These are phyloP conservation scores for western clawed frog (Xenopus tropicalis) DNA, from an alignment of 2,113 vertebrate genomes.

Conservation along the genomic window DNA sequence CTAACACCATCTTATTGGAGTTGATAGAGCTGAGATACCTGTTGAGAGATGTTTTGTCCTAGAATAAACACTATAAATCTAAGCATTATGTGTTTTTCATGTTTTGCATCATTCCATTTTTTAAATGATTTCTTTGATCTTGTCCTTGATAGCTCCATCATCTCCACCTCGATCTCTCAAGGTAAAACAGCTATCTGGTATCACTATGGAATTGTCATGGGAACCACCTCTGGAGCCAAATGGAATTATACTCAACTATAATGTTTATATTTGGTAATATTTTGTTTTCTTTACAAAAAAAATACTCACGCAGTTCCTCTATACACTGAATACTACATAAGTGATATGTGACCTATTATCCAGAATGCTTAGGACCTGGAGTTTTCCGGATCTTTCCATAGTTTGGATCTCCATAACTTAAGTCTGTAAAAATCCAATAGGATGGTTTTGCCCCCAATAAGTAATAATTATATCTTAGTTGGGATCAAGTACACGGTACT, in stretches of 20 bases:
- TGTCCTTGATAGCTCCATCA: constrained; percentile 78
- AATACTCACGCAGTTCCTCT: too few species aligned
- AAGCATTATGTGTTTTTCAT: constrained; percentile 20
- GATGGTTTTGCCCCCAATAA: too few species aligned
- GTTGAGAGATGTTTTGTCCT: constrained; percentile 45
- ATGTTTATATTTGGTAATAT: constrained; percentile 89
- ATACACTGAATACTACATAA: too few species aligned
- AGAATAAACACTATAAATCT: constrained; percentile 46
- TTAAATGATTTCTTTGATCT: background rate
- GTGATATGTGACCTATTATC: too few species aligned
- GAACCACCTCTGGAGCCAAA: constrained; percentile 83
- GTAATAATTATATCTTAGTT: too few species aligned
- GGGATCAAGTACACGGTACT: too few species aligned
- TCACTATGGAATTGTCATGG: constrained; percentile 89
- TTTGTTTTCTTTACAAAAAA: constrained; percentile 52
- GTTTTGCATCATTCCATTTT: background rate
- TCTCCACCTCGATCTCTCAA: constrained; percentile 81
- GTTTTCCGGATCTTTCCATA: too few species aligned
- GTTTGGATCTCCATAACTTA: too few species aligned
- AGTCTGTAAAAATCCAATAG: too few species aligned
- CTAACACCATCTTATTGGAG: constrained; percentile 53
- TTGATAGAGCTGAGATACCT: constrained; percentile 42
- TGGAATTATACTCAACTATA: constrained; percentile 91
- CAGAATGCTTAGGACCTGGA: too few species aligned
- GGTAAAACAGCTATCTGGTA: constrained; percentile 84